Base-by-base conservation (phyloP, 2,888 invertebrate genomes). In the Lapara coniferarum region DNA sequence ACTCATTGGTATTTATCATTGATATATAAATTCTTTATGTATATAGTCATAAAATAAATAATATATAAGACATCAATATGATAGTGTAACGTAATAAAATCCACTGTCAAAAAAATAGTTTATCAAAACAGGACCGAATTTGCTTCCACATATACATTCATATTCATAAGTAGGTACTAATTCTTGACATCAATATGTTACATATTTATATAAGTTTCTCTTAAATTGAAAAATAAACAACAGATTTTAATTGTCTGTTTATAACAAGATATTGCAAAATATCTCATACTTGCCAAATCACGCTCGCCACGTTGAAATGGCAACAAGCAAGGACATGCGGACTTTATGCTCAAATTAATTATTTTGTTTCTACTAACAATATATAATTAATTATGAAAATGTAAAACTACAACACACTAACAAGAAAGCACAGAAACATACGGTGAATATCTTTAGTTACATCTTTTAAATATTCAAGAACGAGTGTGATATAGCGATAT, bases 191-290 rank as follows among this genome's bases (percentile, higher is more conserved):
- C 10, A 16, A 63, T 46, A 46, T 7, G 63, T 63, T 63, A 46
- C 8, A 44, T 10, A 19, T 8, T 0, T 12, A 8, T 46, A 19
- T 46, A 12, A 0, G 16, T 46, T 19, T 19, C 19, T 19, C 13
- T 37, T 37, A 51, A 51, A 30, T 19, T 63, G 2, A 37, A 16
- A 49, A 63, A 63, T 63, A 49, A 63, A 19, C 19, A 14, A 63
- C 49, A 12, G 19, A 63, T 63, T 63, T 63, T 63, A 63, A 63
- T 49, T 63, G 63, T 63, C 49, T 63, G 63, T 49, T 63, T 63
- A 49, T 49, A 63, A 63, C 49, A 63, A 46, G 63, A 19, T 46
- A 63, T 63, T 63, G 49, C 49, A 49, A 63, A 63, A 63, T 49
- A 63, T 25, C 19, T 63, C 46, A 19, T 46, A 63, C 63, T 63